Base-by-base conservation (phyloP, 2,113 vertebrate genomes). In the Salvelinus sp. region DNA sequence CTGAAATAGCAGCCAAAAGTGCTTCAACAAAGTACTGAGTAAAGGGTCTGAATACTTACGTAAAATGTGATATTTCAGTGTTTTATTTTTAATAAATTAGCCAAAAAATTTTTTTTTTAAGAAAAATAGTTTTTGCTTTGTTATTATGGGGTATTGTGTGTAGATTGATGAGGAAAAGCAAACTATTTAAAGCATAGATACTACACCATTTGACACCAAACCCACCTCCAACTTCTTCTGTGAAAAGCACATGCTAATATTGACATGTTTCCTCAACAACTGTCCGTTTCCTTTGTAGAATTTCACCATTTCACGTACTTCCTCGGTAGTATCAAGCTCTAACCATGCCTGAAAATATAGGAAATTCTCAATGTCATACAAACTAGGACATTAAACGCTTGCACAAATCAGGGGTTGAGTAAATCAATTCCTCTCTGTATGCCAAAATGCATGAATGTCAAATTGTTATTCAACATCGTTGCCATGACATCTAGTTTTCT, bases 141-240 rank as follows among this genome's bases (percentile, higher is more conserved):
- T 10, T 9, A 44, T 44, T 44, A 12, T 44, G 38, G 38, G 38
- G 38, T 44, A 44, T 44, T 44, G 38, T 44, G 38, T 12, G 38
- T 44, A 44, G 38, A 44, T 44, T 44, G 38, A 44, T 10, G 38
- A 10, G 38, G 38, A 0, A 9, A 9, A 10, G 12, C 7, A 44
- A 44, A 10, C 9, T 0, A 44, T 2, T 44, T 10, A 44, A 44
- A 62, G 6, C n/a, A 62, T 62, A 4, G 18, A 6, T 57, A 60
- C 16, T 60, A 62, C n/a, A 62, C 16, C 50, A 54, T 18, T 54
- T 54, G 50, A 54, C 50, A 54, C 7, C 58, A 44, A 63, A 57
- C 69, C 70, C 90, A 96, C 95, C 95, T 95, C 95, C 85, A 96
- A 95, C 83, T 92, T 91, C 79, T 95, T 94, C 82, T 95, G 94